These are phyloP conservation scores for Sitta carolinensis DNA, from an alignment of 2,797 vertebrate species.

Conservation along the genomic window DNA sequence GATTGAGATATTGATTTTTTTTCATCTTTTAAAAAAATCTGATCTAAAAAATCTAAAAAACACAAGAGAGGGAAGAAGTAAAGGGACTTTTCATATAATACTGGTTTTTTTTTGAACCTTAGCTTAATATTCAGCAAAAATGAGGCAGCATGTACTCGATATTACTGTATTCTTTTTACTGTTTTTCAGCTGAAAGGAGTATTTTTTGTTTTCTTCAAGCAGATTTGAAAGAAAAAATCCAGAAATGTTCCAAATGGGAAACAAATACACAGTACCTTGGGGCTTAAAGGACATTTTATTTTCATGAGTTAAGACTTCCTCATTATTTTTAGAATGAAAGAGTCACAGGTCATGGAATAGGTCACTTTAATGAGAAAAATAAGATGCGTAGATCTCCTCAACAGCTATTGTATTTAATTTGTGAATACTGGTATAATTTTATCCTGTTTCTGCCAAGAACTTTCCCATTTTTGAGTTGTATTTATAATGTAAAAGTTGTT, in stretches of 20 bases:
- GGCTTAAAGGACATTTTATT: constrained; percentile 8
- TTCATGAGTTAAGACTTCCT: constrained; percentile 25
- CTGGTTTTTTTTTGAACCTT: not conserved
- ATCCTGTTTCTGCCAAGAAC: not conserved
- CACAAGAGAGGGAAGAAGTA: not conserved
- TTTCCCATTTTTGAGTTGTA: not conserved
- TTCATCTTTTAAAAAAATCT: not conserved
- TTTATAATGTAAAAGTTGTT: not conserved
- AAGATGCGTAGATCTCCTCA: not conserved
- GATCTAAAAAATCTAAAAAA: not conserved
- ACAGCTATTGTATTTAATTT: not conserved
- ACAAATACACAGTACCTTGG: not conserved
- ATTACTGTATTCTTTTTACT: not conserved
- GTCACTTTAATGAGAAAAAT: constrained; percentile 32
- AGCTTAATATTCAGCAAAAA: not conserved
- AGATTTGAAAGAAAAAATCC: not conserved
- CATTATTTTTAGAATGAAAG: constrained; percentile 38
- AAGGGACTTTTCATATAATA: not conserved
- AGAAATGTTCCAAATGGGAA: not conserved
- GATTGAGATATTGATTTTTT: too few relatives aligned
- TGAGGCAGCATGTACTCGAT: not conserved
- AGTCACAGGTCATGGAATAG: not conserved
- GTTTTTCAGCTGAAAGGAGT: not conserved
- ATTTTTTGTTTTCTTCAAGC: not conserved
- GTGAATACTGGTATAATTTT: not conserved